Base-by-base conservation (phyloP, 1,140 invertebrate species). In the Reticulitermes speratus region DNA sequence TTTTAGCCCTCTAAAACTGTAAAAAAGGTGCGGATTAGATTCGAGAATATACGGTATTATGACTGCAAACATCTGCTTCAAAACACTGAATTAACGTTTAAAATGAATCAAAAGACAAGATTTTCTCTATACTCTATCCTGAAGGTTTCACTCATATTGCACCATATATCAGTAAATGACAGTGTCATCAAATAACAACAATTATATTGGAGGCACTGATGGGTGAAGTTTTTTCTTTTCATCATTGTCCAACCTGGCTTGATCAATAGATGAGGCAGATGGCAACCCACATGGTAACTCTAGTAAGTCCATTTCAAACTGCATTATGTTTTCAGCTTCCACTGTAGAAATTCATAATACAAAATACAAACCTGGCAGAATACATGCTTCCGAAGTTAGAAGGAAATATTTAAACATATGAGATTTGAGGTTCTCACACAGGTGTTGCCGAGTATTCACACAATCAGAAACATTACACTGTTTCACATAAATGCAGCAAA, bases 241-340 rank as follows among this genome's bases (percentile, higher is more conserved):
- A 88, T 95, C 94, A 52, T 91, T 92, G 87, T 94, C 92, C 82
- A 94, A 89, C 44, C 95, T 92, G 0, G 94, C 94, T 87, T 94
- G 92, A 88, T 96, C 95, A 82, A 96, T 93, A 14, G 93, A 92
- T 0, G 94, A 92, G 3, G 94, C 93, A 0, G 94, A 94, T 44
- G 96, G 96, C 14, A 96, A 90, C 8, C 95, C 95, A 83, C 94
- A 93, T 3, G 96, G 96, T 88, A 95, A 90, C 86, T 94, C 92
- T 9, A 96, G 89, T 82, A 95, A 89, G 69, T 95, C 93, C 52
- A 91, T 90, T 89, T 96, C 95, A 89, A 95, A 94, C 85, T 95
- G 93, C 91, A 96, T 93, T 84, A 96, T 96, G 89, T 95, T 95
- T 90, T 96, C 95, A 59, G 96, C 95, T 91, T 96, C 95, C 90